These are phyloP conservation scores for Varroa destructor DNA, from an alignment of 1,140 invertebrate species.

Conservation along the genomic window DNA sequence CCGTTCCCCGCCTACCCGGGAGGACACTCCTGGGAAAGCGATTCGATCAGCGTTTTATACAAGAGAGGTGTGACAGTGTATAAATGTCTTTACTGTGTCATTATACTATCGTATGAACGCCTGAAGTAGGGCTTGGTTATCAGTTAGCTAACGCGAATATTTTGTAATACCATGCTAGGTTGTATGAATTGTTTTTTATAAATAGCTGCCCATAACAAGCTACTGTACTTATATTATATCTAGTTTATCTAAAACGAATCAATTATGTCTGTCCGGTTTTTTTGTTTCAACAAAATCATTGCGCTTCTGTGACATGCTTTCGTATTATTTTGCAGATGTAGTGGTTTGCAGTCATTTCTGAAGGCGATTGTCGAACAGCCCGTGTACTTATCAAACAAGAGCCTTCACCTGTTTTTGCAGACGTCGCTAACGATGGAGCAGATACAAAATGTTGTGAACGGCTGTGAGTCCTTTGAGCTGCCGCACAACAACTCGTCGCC, in stretches of 20 bases:
- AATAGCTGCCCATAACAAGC: too few relatives aligned
- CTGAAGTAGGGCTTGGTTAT: too few relatives aligned
- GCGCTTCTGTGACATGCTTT: neutral
- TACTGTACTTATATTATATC: too few relatives aligned
- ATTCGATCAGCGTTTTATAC: constrained; percentile 20
- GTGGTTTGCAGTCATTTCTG: neutral
- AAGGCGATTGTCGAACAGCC: constrained; percentile 17
- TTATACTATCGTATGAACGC: too few relatives aligned
- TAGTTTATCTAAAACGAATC: neutral
- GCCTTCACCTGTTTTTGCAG: constrained; percentile 14
- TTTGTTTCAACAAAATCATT: neutral
- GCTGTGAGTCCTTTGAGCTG: constrained; percentile 9
- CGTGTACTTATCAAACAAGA: constrained; percentile 24
- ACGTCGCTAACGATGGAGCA: constrained; percentile 13
- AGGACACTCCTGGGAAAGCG: constrained; percentile 10
- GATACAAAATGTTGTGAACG: constrained; percentile 7
- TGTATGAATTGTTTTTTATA: too few relatives aligned
- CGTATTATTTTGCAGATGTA: constrained; percentile 1
- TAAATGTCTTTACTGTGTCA: too few relatives aligned
- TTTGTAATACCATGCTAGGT: too few relatives aligned
- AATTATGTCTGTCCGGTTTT: neutral
- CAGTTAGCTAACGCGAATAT: too few relatives aligned
- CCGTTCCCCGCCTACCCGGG: constrained; percentile 3
- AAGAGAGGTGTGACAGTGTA: neutral
- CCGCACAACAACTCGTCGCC: constrained; percentile 11